Evolutionary conservation across 1,140 invertebrate species (phyloP).

Genomic region (Mactra quadrangularis): DNA sequence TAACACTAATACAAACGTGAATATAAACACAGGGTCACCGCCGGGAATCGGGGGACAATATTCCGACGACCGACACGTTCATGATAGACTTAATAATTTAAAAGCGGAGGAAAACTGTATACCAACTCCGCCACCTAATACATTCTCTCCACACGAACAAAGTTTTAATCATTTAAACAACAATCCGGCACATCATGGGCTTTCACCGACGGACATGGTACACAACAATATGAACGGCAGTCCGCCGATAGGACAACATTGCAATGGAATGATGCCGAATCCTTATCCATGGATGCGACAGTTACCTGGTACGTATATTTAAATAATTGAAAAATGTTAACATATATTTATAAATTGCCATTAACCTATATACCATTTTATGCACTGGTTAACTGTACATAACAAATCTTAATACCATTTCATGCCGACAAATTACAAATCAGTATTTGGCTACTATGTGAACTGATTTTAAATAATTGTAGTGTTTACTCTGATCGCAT

Average conservation of each 20-base stretch:
- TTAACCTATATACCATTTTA: too few species aligned
- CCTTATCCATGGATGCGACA: constrained; percentile 62
- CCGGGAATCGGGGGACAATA: constrained; percentile 35
- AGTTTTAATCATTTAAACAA: constrained; percentile 60
- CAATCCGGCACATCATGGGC: constrained; percentile 48
- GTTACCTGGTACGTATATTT: constrained; percentile 43
- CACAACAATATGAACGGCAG: constrained; percentile 54
- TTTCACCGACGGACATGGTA: constrained; percentile 55
- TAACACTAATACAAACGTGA: constrained; percentile 40
- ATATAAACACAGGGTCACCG: constrained; percentile 30
- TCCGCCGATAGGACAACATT: constrained; percentile 39
- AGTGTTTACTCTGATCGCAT: too few species aligned
- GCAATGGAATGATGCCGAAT: constrained; percentile 53
- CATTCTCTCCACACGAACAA: constrained; percentile 60
- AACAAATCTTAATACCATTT: too few species aligned
- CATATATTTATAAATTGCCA: too few species aligned
- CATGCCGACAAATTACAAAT: too few species aligned
- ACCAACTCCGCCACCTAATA: constrained; percentile 60
- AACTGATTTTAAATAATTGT: too few species aligned
- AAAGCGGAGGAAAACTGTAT: constrained; percentile 59
- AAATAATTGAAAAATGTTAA: too few species aligned
- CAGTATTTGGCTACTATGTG: too few species aligned
- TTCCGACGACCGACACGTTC: constrained; percentile 52
- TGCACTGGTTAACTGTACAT: too few species aligned
- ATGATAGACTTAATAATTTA: constrained; percentile 46